phyloP scores from a whole-genome alignment of 2,888 invertebrate genomes.

The Ectropis crepuscularia region DNA sequence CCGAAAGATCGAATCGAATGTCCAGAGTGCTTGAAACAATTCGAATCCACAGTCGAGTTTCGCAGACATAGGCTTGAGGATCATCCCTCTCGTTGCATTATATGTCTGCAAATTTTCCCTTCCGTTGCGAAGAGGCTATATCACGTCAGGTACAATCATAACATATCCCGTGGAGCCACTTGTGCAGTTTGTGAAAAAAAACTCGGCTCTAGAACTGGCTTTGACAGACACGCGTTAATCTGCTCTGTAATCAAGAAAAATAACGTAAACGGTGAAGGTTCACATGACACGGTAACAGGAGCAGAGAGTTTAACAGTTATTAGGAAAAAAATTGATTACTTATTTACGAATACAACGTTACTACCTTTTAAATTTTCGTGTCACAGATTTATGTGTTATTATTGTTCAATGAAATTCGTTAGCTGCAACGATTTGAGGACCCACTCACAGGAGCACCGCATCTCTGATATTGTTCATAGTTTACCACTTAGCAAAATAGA shows the following conservation, averaged over 20 bases:
- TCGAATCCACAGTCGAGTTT: background rate
- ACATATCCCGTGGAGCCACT: background rate
- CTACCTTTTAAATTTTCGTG: background rate
- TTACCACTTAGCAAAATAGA: slow-evolving; percentile 36
- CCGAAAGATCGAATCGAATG: too few relatives aligned
- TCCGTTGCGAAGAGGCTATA: too few relatives aligned
- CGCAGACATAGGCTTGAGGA: background rate
- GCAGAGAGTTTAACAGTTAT: background rate
- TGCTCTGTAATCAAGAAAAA: too few relatives aligned
- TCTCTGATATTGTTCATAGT: too few relatives aligned
- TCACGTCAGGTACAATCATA: background rate
- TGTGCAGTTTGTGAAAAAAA: background rate
- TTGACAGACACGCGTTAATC: too few relatives aligned
- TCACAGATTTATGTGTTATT: background rate
- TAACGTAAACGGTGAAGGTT: too few relatives aligned
- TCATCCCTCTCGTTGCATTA: background rate
- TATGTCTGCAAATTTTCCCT: background rate
- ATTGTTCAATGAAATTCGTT: background rate
- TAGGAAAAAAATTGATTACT: background rate
- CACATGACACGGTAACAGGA: too few relatives aligned
- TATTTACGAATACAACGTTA: background rate
- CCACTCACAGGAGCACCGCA: too few relatives aligned
- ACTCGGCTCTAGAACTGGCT: too few relatives aligned
- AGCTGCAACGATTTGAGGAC: background rate
- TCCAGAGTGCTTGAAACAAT: background rate